Percentiles rank a stretch among this genome's conserved stretches.
These are phyloP conservation scores for Indicator maculatus DNA, from an alignment of 2,113 vertebrate species.

Conservation along the genomic window DNA sequence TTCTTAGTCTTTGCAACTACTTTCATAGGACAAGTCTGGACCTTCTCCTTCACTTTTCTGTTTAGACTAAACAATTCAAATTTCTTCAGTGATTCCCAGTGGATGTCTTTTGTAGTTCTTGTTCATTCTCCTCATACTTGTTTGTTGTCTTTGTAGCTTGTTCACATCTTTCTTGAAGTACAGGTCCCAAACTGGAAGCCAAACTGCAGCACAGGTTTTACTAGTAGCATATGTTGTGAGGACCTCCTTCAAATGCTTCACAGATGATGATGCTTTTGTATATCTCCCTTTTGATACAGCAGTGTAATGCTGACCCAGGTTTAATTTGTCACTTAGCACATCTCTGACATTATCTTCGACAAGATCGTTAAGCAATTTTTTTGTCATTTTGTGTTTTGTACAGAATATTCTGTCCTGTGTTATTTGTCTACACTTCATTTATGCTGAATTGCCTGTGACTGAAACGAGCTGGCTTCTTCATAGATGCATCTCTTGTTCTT, in stretches of 20 bases:
- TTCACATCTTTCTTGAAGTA: not conserved
- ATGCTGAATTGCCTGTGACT: not conserved
- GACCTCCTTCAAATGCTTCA: not conserved
- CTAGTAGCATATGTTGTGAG: not conserved
- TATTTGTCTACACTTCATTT: not conserved
- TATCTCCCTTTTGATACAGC: not conserved
- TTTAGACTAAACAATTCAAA: not conserved
- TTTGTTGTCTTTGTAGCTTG: not conserved
- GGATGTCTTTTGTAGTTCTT: not conserved
- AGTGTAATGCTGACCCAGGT: not conserved
- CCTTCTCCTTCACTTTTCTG: not conserved
- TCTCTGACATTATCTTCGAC: not conserved
- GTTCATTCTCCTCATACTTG: not conserved
- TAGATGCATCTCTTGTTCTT: not conserved
- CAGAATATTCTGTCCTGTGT: not conserved
- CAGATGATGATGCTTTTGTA: fast-evolving
- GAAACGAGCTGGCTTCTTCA: not conserved
- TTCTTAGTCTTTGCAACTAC: not conserved
- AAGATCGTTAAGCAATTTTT: not conserved
- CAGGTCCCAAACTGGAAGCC: not conserved
- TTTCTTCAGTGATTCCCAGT: not conserved
- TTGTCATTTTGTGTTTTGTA: not conserved
- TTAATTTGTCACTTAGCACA: not conserved
- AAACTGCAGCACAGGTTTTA: not conserved
- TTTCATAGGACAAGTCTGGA: not conserved